Percentiles rank a stretch among this genome's conserved stretches.
Evolutionary conservation across 2,797 vertebrate genomes (phyloP).

Genomic region (Eulemur mongoz): DNA sequence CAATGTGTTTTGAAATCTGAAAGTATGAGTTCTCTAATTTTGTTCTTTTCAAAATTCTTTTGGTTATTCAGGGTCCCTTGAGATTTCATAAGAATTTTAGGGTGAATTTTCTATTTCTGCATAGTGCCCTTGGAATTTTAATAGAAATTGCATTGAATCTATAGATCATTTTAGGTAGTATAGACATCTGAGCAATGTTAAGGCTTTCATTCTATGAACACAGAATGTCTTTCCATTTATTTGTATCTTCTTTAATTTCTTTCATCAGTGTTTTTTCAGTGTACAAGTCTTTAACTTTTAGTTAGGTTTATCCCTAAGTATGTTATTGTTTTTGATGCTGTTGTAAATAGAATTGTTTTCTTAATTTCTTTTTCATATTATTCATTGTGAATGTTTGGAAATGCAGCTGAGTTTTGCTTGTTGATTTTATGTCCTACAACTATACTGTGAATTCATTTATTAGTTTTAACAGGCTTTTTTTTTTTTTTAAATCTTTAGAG

Average conservation of each 20-base stretch:
- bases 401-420: too few species aligned
- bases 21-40: not conserved
- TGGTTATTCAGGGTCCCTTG: not conserved
- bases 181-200: not conserved
- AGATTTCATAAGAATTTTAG: not conserved
- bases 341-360: not conserved
- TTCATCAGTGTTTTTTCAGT: not conserved
- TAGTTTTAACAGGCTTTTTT: too few species aligned
- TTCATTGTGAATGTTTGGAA: too few species aligned
- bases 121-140: not conserved
- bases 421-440: too few species aligned
- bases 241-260: not conserved
- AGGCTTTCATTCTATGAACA: not conserved
- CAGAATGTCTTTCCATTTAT: not conserved
- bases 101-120: not conserved
- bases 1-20: not conserved
- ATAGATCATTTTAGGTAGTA: not conserved
- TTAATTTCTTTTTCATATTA: too few species aligned
- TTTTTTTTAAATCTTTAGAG: too few species aligned
- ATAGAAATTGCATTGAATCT: not conserved
- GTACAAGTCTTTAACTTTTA: not conserved
- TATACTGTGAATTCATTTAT: too few species aligned
- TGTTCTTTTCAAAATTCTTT: not conserved
- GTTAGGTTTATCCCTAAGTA: not conserved
- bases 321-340: not conserved